Evolutionary conservation across 2,888 invertebrate species (phyloP).

Genomic region (Chirona hameri): DNA sequence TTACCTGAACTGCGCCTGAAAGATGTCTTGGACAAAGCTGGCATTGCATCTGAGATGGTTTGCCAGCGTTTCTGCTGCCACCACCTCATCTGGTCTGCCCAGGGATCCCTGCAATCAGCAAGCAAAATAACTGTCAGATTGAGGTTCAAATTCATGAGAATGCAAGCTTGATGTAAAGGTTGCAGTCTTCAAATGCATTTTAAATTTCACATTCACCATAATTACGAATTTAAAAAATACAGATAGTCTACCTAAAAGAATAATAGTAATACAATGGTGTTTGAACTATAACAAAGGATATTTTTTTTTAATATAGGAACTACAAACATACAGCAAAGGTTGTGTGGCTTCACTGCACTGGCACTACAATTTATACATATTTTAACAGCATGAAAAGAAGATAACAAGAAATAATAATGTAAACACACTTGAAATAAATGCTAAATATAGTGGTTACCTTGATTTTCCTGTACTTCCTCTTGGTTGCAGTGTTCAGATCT

Average conservation of each 20-base stretch:
- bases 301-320: background rate
- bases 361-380: too few species aligned
- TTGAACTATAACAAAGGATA: background rate
- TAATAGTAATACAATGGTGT: too few species aligned
- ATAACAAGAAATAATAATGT: background rate
- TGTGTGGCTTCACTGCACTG: too few species aligned
- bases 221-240: too few species aligned
- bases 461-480: constrained; percentile 87
- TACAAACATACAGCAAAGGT: too few species aligned
- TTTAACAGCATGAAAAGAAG: too few species aligned
- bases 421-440: too few species aligned
- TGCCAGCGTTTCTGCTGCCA: constrained; percentile 85
- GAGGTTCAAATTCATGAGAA: constrained; percentile 12
- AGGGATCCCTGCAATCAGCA: constrained; percentile 38
- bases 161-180: too few species aligned
- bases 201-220: too few species aligned
- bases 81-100: constrained; percentile 73
- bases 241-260: too few species aligned
- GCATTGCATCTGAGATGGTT: constrained; percentile 89
- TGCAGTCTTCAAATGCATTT: too few species aligned
- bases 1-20: constrained; percentile 59
- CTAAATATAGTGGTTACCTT: constrained; percentile 72
- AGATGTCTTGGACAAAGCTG: constrained; percentile 90
- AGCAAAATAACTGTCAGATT: constrained; percentile 23
- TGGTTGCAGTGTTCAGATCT: constrained; percentile 88